Percentiles rank a stretch among this genome's conserved stretches.
Evolutionary conservation across 2,888 invertebrate genomes (phyloP).

Genomic region (Plagodis pulveraria): DNA sequence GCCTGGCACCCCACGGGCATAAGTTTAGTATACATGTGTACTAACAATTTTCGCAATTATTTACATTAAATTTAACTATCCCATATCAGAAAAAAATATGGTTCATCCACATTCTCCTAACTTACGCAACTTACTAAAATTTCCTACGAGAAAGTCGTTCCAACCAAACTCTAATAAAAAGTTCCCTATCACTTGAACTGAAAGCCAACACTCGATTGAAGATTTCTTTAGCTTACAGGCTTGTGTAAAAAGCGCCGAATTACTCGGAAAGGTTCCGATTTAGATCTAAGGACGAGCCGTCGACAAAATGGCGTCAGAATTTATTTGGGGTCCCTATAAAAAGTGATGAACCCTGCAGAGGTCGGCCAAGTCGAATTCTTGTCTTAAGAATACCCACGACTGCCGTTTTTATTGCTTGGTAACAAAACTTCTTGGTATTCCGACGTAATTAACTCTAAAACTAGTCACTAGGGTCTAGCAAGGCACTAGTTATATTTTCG

Average conservation of each 20-base stretch:
- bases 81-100: too few species aligned
- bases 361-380: constrained; percentile 12
- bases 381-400: background rate
- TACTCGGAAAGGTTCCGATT: constrained; percentile 12
- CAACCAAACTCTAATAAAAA: background rate
- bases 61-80: too few species aligned
- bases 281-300: constrained; percentile 17
- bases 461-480: too few species aligned
- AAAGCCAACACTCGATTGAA: constrained; percentile 1
- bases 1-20: too few species aligned
- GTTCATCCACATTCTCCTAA: too few species aligned
- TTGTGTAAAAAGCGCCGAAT: constrained; percentile 6
- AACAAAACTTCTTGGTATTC: constrained; percentile 3
- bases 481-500: too few species aligned
- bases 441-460: background rate
- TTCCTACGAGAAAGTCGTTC: too few species aligned
- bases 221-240: constrained; percentile 11
- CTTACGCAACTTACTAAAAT: too few species aligned
- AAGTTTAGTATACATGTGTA: too few species aligned
- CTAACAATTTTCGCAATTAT: too few species aligned
- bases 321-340: constrained; percentile 22
- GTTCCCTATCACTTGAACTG: constrained; percentile 6
- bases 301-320: constrained; percentile 10
- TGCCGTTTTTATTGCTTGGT: constrained; percentile 8
- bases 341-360: constrained; percentile 6